Base-by-base conservation (phyloP, 1,140 invertebrate genomes). In the Tribolium madens region DNA sequence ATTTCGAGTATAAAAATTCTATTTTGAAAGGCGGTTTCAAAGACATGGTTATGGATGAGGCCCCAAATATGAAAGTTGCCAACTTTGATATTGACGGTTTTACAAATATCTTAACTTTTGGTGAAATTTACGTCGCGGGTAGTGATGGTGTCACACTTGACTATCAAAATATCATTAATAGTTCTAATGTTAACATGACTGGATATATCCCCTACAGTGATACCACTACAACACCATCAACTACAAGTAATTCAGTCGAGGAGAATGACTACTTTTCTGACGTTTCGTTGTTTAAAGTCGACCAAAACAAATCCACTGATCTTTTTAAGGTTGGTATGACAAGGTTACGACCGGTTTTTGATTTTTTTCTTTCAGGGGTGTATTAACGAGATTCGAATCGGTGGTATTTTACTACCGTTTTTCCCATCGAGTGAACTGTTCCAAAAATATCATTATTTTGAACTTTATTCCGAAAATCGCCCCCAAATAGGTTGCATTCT, bases 381-480 rank as follows among this genome's bases (percentile, higher is more conserved):
- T 84, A 85, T 99, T 73, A 92, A 93, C n/a, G 95, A 97, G 85
- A 92, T 97, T 17, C 89, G 95, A 76, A 92, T 99, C 72, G 94
- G 94, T 10, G 89, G 89, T 46, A 89, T 96, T 75, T 88, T 98
- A 12, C 85, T 98, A 36, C 96, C 97, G n/a, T 98, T 95, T 85
- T 98, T 97, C 85, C 90, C 91, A 31, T 89, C 91, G 78, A 86
- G 90, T 47, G 89, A 93, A 84, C 89, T 95, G 46, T 93, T 94
- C 84, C 88, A 89, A 48, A 91, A 91, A 73, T 87, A 88, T 12
- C 86, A 85, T 31, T 88, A 88, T 81, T 89, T 92, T 72, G 87
- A 89, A 4, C 84, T 93, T 1, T 12, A 86, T 79, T 81, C 77
- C 53, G 82, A 81, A 9, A 73, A 31, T 6, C 73, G 78, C 68